phyloP scores from a whole-genome alignment of 2,888 invertebrate species.

The Periphyllus acericola region DNA sequence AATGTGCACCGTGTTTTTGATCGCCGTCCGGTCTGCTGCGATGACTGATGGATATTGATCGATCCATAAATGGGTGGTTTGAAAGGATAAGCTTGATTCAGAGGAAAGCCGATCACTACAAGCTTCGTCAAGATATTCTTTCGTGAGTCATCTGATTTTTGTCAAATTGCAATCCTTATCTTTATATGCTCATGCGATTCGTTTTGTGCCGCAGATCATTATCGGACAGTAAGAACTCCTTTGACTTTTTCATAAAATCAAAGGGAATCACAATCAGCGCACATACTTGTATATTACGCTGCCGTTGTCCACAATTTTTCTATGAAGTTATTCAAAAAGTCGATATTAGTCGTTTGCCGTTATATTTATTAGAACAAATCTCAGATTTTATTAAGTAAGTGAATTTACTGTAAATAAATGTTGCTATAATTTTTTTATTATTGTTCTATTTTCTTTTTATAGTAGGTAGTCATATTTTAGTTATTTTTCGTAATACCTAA shows the following conservation, averaged over 20 bases:
- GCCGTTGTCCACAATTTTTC: constrained; percentile 52
- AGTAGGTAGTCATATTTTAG: background rate
- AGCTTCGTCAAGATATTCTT: constrained; percentile 56
- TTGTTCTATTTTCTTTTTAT: background rate
- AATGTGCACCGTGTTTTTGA: constrained; percentile 5
- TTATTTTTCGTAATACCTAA: background rate
- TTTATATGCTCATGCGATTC: background rate
- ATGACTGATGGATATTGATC: constrained; percentile 61
- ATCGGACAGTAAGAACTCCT: constrained; percentile 6
- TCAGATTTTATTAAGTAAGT: constrained; percentile 58
- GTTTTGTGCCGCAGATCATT: constrained; percentile 27
- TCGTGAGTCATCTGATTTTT: constrained; percentile 36
- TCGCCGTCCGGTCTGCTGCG: constrained; percentile 15
- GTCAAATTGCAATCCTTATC: background rate
- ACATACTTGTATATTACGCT: constrained; percentile 49
- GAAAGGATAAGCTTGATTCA: constrained; percentile 60
- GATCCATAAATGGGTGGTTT: constrained; percentile 45
- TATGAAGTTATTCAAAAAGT: constrained; percentile 49
- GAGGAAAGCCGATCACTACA: constrained; percentile 53
- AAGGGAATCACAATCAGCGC: constrained; percentile 42
- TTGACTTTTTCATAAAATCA: constrained; percentile 45
- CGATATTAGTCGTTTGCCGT: constrained; percentile 42
- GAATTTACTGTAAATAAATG: background rate
- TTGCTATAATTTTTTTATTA: background rate
- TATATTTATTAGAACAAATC: constrained; percentile 41